These are phyloP conservation scores for Lethenteron camtschaticum DNA, from an alignment of 2,113 vertebrate genomes.

Conservation along the genomic window DNA sequence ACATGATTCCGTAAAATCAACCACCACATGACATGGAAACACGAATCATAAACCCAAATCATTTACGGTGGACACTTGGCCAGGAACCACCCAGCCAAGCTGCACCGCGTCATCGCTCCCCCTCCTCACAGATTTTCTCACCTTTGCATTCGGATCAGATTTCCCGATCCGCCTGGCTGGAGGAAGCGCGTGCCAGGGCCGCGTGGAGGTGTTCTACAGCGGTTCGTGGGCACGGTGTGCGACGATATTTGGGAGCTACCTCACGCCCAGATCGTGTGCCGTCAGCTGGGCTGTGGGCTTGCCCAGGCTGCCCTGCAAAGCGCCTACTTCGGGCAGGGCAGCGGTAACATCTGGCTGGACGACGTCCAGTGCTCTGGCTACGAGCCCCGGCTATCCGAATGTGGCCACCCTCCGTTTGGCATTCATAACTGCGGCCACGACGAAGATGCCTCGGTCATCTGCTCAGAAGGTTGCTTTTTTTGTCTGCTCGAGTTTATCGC, in stretches of 20 bases:
- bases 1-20: no score
- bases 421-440: slow-evolving; percentile 87
- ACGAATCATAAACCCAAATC: no score
- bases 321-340: slow-evolving; percentile 15
- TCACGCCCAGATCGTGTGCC: slow-evolving; percentile 7
- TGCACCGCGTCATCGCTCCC: no score
- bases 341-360: slow-evolving; percentile 21
- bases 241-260: slow-evolving; percentile 4
- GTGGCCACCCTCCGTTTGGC: slow-evolving; percentile 66
- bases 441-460: slow-evolving; percentile 71
- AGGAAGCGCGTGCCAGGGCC: not conserved
- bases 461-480: slow-evolving; percentile 11
- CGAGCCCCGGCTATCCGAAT: slow-evolving; percentile 21
- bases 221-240: slow-evolving; percentile 9
- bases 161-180: slow-evolving; percentile 18
- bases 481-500: no score
- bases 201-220: slow-evolving; percentile 8
- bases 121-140: no score
- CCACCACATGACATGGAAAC: no score
- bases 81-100: no score
- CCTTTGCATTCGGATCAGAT: not conserved
- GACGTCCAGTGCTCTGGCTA: slow-evolving; percentile 18
- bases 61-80: no score
- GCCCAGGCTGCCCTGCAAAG: slow-evolving; percentile 3
- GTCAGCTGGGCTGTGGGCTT: slow-evolving; percentile 13